A percentile compares a stretch with the other conserved stretches of the same genome.
phyloP scores from a whole-genome alignment of 2,113 vertebrate species.

The Hemiscyllium ocellatum region DNA sequence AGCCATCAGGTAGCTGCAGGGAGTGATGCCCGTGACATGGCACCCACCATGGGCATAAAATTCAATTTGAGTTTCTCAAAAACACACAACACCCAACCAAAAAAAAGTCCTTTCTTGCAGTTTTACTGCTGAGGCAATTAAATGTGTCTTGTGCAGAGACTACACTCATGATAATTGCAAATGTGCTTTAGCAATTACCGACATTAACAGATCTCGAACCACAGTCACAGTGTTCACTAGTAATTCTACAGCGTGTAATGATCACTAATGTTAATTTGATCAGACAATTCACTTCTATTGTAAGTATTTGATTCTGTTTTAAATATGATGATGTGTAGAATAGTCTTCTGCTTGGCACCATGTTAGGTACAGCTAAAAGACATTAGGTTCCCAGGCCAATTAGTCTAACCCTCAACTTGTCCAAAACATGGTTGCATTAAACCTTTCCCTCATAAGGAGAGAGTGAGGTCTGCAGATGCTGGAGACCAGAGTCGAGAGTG shows the following conservation, averaged over 20 bases:
- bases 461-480: no score
- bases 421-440: neutral
- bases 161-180: neutral
- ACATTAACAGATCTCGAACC: neutral
- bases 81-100: no score
- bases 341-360: neutral
- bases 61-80: neutral
- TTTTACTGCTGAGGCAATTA: neutral
- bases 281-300: neutral
- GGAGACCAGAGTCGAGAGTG: no score
- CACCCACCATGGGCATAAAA: neutral
- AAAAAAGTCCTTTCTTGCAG: neutral
- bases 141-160: neutral
- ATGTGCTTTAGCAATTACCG: neutral
- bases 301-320: neutral
- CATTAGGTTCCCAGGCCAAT: neutral
- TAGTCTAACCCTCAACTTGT: neutral
- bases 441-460: no score
- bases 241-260: neutral
- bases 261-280: neutral
- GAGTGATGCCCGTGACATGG: no score
- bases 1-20: no score
- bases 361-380: neutral
- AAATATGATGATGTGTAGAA: neutral
- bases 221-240: neutral